These are phyloP conservation scores for Brachionus paranguensis DNA, from an alignment of 1,140 invertebrate genomes.

Conservation along the genomic window DNA sequence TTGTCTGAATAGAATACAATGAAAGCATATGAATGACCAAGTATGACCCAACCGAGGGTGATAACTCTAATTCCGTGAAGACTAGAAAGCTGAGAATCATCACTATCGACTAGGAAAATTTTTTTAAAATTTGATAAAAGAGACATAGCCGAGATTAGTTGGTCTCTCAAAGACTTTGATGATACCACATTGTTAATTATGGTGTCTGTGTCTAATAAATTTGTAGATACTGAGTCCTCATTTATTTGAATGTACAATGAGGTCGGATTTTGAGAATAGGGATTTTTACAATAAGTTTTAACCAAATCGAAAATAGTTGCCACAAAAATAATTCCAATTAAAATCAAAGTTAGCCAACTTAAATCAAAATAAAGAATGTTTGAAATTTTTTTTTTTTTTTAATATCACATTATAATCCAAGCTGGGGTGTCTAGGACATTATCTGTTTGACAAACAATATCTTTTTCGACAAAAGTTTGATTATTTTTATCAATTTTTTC, in stretches of 20 bases:
- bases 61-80: slow-evolving; percentile 5
- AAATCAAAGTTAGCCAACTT: not conserved
- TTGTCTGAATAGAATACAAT: not conserved
- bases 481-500: slow-evolving; percentile 7
- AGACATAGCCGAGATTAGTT: not conserved
- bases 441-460: not conserved
- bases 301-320: not conserved
- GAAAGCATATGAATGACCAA: slow-evolving; percentile 17
- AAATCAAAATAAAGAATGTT: not conserved
- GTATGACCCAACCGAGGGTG: not conserved
- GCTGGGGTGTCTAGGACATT: not conserved
- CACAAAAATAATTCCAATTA: not conserved
- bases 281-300: not conserved
- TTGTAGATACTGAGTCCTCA: not conserved
- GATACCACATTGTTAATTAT: not conserved
- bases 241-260: slow-evolving; percentile 1
- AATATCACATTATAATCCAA: not conserved
- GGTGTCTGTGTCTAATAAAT: not conserved
- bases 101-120: not conserved
- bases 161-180: not conserved
- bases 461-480: not conserved
- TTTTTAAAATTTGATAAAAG: slow-evolving; percentile 20
- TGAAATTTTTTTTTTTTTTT: not conserved
- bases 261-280: not conserved
- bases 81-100: not conserved